Conservation (phyloP, 2,113 vertebrate species). For the Ailurus styani region DNA sequence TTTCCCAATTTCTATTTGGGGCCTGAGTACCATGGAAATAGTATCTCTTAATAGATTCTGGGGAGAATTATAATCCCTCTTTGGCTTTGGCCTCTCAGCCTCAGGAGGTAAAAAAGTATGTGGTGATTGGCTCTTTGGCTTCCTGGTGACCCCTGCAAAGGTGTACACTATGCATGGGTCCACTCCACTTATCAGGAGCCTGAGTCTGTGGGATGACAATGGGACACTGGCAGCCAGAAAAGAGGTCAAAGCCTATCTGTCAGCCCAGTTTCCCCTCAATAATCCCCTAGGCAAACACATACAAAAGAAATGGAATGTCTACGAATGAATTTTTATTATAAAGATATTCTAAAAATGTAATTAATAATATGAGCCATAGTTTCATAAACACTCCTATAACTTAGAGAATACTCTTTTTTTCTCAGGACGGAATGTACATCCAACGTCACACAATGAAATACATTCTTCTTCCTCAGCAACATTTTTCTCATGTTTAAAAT, state of each 20-base stretch:
- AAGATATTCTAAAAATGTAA: neutral
- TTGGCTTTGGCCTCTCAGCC: neutral
- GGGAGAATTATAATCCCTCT: neutral
- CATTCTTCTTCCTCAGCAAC: neutral
- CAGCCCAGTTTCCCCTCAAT: neutral
- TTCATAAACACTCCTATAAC: neutral
- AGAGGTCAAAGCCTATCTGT: neutral
- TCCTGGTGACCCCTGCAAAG: neutral
- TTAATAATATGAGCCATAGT: neutral
- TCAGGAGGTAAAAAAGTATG: neutral
- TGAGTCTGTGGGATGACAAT: neutral
- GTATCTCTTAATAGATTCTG: slow-evolving; percentile 19
- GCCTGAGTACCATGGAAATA: neutral
- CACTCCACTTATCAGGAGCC: neutral
- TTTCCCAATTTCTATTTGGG: neutral
- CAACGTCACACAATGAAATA: neutral
- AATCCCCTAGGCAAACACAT: neutral
- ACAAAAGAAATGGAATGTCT: neutral
- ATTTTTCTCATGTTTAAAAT: neutral
- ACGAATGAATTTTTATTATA: neutral
- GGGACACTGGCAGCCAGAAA: neutral
- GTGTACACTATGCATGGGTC: neutral
- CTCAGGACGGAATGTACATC: neutral
- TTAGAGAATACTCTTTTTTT: neutral
- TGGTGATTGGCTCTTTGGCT: neutral